Evolutionary conservation across 2,888 invertebrate species (phyloP), one percentile per base, ranked within the genome.

Genomic region (Plagodis dolabraria): DNA sequence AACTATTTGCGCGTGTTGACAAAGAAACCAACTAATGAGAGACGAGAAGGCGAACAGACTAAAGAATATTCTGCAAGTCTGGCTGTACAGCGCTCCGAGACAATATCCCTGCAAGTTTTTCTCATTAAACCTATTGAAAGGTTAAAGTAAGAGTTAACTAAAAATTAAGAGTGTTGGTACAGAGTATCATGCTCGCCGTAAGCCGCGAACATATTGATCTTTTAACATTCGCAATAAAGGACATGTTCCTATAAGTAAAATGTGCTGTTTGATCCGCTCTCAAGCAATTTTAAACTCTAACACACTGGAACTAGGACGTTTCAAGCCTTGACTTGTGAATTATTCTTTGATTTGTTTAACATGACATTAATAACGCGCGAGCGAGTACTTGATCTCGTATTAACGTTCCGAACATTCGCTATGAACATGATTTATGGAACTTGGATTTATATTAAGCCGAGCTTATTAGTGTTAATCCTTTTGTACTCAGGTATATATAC

Each of bases 311-410:
- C 38, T 55, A 50, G 44, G 5, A 8, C 11, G 46, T 11, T 47
- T 42, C 48, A 33, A 43, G 47, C 22, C 49, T 48, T 54, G 38
- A 46, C 47, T 59, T 34, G 33, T 34, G 51, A 40, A 46, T 57
- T 60, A 60, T 57, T 60, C 33, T 54, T 60, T 60, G 60, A 64
- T 64, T 64, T 54, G 58, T 62, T 53, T 47, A 53, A 60, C 49
- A 53, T 47, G 67, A 63, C 65, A 69, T 70, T 72, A 72, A 73
- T 68, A 67, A 62, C 57, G 50, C 38, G 65, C 62, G 49, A 53
- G 47, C 52, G 50, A 61, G 56, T 65, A 62, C 65, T 69, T 63
- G 59, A 67, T 72, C 60, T 69, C 61, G 69, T 70, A 68, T 69
- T 63, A 67, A 68, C 71, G 67, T 69, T 58, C 57, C 53, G 65